Base-by-base conservation (phyloP, 2,113 vertebrate species). In the Coturnix japonica region DNA sequence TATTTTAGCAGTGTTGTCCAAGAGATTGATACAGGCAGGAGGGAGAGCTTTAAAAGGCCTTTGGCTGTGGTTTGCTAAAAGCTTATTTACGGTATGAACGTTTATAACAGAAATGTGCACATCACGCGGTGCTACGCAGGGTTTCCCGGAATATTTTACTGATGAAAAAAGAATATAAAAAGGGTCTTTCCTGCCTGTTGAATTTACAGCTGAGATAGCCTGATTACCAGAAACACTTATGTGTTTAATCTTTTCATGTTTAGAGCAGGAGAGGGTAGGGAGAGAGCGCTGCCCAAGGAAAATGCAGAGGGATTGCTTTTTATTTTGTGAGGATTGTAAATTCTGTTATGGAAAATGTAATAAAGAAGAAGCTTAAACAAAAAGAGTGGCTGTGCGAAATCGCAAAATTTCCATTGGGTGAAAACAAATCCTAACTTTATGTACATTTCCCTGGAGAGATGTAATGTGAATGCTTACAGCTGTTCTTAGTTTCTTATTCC, bases 391-490 rank as follows among this genome's bases (percentile, higher is more conserved):
- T 95, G 92, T 91, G 89, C 79, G 81, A 89, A 96, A 96, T 81
- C 0, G 0, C 86, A 53, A 81, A 72, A 95, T 88, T 95, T 95
- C 94, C 94, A 93, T 77, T 87, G 94, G 96, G 95, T 96, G 91
- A 96, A 96, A 95, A 96, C 86, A 93, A 95, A 96, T 94, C 95
- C 92, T 80, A 92, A 96, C 91, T 96, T 96, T 85, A 96, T 94
- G 87, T 88, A 92, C 75, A 7, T 93, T 81, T 96, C 95, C 92
- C 91, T 1, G 2, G 92, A 85, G 95, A 96, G 72, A 94, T 77
- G 89, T 93, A 96, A 96, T 60, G 91, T 93, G 95, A 96, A 94
- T 89, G 91, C 95, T 93, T 92, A 87, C 95, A 96, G 96, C 84
- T 96, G 96, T 1, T 95, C 94, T 96, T 89, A 92, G 89, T 96